phyloP scores from a whole-genome alignment of 2,797 vertebrate species.

The Platyrinchus mystaceus region DNA sequence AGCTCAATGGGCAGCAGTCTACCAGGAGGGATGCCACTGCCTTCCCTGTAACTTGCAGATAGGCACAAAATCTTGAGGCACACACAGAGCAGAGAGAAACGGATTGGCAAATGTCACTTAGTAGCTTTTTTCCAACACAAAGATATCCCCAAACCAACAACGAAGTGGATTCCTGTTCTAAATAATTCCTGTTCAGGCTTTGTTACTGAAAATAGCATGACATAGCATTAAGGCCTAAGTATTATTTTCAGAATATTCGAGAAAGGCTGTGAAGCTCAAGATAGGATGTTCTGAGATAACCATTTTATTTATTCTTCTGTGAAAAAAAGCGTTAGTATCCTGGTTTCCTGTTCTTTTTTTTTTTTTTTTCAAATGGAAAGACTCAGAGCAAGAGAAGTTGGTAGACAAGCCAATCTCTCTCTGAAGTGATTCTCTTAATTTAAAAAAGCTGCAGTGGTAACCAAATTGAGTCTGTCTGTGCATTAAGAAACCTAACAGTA shows the following conservation, averaged over 20 bases:
- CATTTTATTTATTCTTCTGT: neutral
- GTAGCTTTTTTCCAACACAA: neutral
- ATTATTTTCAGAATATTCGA: neutral
- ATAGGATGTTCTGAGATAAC: neutral
- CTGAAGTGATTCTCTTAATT: neutral
- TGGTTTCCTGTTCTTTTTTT: neutral
- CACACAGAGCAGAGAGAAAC: neutral
- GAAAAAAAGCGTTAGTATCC: neutral
- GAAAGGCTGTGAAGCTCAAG: neutral
- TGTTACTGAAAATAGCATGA: neutral
- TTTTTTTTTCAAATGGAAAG: neutral
- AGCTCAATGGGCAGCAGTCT: neutral
- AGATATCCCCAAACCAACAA: neutral
- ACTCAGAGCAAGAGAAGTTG: neutral
- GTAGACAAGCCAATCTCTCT: neutral
- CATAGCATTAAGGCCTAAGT: neutral
- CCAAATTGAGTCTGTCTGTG: neutral
- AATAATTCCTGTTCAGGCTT: neutral
- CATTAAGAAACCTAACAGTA: neutral
- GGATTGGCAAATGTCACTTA: neutral
- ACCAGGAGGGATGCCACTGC: neutral
- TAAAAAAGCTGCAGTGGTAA: neutral
- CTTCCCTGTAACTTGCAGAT: neutral
- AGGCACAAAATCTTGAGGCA: neutral
- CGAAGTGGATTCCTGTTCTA: neutral